These are phyloP conservation scores for Hydroisotoma schaefferi DNA, from an alignment of 2,888 invertebrate species.

Conservation along the genomic window DNA sequence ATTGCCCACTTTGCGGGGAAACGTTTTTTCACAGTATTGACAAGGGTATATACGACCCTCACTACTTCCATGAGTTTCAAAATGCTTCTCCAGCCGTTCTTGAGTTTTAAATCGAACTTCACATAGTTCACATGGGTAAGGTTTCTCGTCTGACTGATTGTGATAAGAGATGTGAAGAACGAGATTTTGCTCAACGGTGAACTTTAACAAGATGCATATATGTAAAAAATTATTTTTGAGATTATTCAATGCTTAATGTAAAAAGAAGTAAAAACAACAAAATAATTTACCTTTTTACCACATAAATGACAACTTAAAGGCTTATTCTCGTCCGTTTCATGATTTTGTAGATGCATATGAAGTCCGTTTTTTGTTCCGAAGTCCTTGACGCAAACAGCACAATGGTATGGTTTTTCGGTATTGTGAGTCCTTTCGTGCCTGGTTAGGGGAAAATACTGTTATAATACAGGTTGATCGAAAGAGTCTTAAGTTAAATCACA, in stretches of 20 bases:
- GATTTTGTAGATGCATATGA: constrained; percentile 8
- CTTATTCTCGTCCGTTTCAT: constrained; percentile 5
- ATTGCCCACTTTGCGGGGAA: too few relatives aligned
- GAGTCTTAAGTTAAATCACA: too few relatives aligned
- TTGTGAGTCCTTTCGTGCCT: neutral
- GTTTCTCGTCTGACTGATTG: constrained; percentile 5
- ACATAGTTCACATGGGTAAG: neutral
- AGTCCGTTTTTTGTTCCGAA: constrained; percentile 11
- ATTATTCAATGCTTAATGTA: too few relatives aligned
- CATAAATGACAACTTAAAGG: constrained; percentile 1
- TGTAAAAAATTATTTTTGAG: too few relatives aligned
- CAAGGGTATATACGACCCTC: constrained; percentile 2
- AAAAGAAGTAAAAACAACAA: too few relatives aligned
- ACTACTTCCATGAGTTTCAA: constrained; percentile 3
- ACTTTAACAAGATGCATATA: too few relatives aligned
- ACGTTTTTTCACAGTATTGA: neutral
- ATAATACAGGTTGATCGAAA: too few relatives aligned
- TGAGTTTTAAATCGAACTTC: constrained; percentile 3
- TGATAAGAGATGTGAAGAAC: constrained; percentile 6
- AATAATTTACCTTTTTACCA: too few relatives aligned
- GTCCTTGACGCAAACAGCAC: neutral
- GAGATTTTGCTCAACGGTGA: constrained; percentile 5
- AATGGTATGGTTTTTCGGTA: constrained; percentile 6
- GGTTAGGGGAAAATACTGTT: too few relatives aligned
- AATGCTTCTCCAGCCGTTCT: constrained; percentile 2